Percentiles rank a stretch among this genome's conserved stretches.
Evolutionary conservation across 1,140 invertebrate species (phyloP).

Genomic region (Drosophila paulistorum): DNA sequence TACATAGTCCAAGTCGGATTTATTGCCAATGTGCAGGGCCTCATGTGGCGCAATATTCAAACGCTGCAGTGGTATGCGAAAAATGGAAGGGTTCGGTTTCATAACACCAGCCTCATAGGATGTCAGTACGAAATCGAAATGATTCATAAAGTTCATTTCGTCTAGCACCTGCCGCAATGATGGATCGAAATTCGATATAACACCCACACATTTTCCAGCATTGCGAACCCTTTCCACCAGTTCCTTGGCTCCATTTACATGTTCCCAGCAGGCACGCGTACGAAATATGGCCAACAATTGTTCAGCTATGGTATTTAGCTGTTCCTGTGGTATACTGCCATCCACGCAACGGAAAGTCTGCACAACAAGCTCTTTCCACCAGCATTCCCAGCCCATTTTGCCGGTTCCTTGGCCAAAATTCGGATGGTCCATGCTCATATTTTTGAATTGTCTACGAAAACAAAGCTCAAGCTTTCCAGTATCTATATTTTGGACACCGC

Average conservation of each 20-base stretch:
- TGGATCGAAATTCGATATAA: slow-evolving; percentile 81
- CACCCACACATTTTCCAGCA: slow-evolving; percentile 63
- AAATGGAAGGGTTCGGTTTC: slow-evolving; percentile 70
- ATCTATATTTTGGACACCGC: slow-evolving; percentile 86
- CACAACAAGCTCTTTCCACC: slow-evolving; percentile 69
- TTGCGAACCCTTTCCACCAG: slow-evolving; percentile 57
- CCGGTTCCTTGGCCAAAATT: slow-evolving; percentile 66
- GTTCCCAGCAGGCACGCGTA: slow-evolving; percentile 59
- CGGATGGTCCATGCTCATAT: slow-evolving; percentile 53
- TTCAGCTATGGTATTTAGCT: slow-evolving; percentile 52
- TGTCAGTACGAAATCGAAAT: slow-evolving; percentile 76
- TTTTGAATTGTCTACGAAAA: slow-evolving; percentile 67
- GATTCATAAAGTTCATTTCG: slow-evolving; percentile 52
- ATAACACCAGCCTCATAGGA: slow-evolving; percentile 73
- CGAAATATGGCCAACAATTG: slow-evolving; percentile 55
- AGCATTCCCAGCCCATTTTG: slow-evolving; percentile 62
- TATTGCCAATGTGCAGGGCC: slow-evolving; percentile 93
- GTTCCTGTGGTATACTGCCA: slow-evolving; percentile 14
- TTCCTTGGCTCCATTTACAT: slow-evolving; percentile 55
- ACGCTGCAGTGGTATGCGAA: slow-evolving; percentile 49
- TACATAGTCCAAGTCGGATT: slow-evolving; percentile 88
- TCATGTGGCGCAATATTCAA: slow-evolving; percentile 84
- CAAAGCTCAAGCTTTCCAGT: slow-evolving; percentile 84
- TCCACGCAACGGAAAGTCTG: slow-evolving; percentile 59
- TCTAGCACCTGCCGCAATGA: slow-evolving; percentile 54